These are phyloP conservation scores for Pangasius sanitwongsei DNA, from an alignment of 2,797 vertebrate species.

Conservation along the genomic window DNA sequence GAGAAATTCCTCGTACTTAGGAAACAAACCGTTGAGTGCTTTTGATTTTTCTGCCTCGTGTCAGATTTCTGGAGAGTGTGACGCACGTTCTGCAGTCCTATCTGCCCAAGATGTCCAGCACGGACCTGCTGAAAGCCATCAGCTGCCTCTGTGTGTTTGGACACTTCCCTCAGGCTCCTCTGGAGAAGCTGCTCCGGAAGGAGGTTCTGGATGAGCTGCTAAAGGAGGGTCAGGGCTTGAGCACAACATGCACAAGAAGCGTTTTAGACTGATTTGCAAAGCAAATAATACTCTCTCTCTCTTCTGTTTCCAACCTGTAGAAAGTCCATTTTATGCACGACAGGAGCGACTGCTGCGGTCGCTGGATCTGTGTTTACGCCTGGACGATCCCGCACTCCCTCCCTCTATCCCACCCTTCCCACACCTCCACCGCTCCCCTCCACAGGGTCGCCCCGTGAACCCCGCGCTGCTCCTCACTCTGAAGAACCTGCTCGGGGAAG, in stretches of 20 bases:
- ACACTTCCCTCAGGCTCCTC: slow-evolving; percentile 74
- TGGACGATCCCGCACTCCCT: slow-evolving; percentile 74
- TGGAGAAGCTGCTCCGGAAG: slow-evolving; percentile 80
- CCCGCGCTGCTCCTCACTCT: slow-evolving; percentile 59
- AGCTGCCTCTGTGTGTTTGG: slow-evolving; percentile 78
- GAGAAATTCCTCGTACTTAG: too few species aligned
- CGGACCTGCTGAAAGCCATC: slow-evolving; percentile 73
- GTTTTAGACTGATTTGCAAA: neutral
- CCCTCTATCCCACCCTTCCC: slow-evolving; percentile 49
- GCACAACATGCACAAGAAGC: neutral
- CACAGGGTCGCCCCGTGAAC: neutral
- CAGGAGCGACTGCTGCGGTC: slow-evolving; percentile 70
- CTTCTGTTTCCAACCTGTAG: slow-evolving; percentile 60
- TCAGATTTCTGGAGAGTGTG: slow-evolving; percentile 82
- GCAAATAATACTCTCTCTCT: neutral
- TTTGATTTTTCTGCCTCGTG: too few species aligned
- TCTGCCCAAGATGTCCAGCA: slow-evolving; percentile 73
- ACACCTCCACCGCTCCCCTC: slow-evolving; percentile 44
- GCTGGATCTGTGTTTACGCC: slow-evolving; percentile 79
- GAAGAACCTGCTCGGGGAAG: slow-evolving; percentile 66
- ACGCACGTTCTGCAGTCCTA: slow-evolving; percentile 71
- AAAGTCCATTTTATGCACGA: slow-evolving; percentile 26
- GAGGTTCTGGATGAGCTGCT: slow-evolving; percentile 68
- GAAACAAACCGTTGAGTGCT: too few species aligned
- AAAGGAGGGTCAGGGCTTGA: slow-evolving; percentile 64